Base-by-base conservation (phyloP, 2,113 vertebrate genomes). In the Hylia prasina region DNA sequence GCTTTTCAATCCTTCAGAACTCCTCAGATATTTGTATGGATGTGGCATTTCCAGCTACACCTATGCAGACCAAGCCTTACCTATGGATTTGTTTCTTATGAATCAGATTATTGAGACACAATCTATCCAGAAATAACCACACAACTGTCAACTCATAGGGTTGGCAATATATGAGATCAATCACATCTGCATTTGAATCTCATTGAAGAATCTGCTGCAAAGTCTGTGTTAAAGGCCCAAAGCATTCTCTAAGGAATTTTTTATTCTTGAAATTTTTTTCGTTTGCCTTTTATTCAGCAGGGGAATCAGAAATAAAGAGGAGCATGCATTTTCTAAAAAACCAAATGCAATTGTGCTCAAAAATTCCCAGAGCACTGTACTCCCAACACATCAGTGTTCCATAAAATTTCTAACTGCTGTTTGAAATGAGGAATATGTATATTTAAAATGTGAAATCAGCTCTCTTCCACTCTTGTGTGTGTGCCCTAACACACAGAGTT, bases 291-390 rank as follows among this genome's bases (percentile, higher is more conserved):
- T 24, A 25, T 35, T 90, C 50, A 61, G 28, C 50, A 88, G 30
- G 5, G 18, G 42, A 83, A 78, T 12, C 56, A 37, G 44, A 69
- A 83, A 86, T 76, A 54, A 89, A 58, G 7, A 78, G 44, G 23
- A 87, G 47, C 0, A 7, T 17, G 25, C 11, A 17, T 35, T 44
- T 93, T 73, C 33, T 73, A 53, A 72, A 39, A 42, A 2, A 15
- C 1, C 19, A 50, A 64, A 65, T 0, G 1, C 51, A 69, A 24
- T 3, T 1, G 4, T 42, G 56, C 47, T 89, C 2, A 1, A 9
- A 19, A 83, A 77, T 15, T 89, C 23, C 58, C 76, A 89, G 20
- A 37, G 15, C 27, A n/a, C 31, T 37, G 13, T 18, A 31, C 2
- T 83, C n/a, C 28, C 50, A n/a, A n/a, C n/a, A n/a, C n/a, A n/a